A percentile compares a stretch with the other conserved stretches of the same genome.
phyloP scores from a whole-genome alignment of 2,797 vertebrate genomes.

The Syndactyla subalaris region DNA sequence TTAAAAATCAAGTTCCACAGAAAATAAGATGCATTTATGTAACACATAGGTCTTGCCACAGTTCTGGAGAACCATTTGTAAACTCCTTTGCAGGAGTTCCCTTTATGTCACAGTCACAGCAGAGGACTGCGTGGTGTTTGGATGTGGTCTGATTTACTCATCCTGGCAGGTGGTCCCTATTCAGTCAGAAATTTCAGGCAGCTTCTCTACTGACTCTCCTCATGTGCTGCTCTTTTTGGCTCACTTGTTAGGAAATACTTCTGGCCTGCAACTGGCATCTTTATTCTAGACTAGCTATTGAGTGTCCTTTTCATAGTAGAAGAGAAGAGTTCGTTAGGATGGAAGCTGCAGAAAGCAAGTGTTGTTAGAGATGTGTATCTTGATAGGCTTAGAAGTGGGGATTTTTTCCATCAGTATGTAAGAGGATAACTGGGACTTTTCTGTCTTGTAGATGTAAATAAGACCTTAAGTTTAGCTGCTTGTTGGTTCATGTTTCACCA shows the following conservation, averaged over 20 bases:
- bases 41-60: background rate
- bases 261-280: accelerated
- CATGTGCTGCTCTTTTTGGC: background rate
- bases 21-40: background rate
- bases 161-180: background rate
- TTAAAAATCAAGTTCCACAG: background rate
- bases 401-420: background rate
- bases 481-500: background rate
- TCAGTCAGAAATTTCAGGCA: background rate
- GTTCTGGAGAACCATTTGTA: background rate
- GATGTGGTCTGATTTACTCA: background rate
- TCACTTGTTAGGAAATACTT: background rate
- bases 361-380: background rate
- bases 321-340: background rate
- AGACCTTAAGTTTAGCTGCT: background rate
- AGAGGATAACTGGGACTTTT: background rate
- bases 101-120: background rate
- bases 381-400: background rate
- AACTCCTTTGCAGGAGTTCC: background rate
- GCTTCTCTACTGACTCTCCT: background rate
- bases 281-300: background rate
- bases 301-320: background rate
- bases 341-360: background rate
- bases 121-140: background rate
- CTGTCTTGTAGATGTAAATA: background rate